Evolutionary conservation across 2,888 invertebrate genomes (phyloP), one percentile per base, ranked within the genome.

Genomic region (Dichetophora obliterata): DNA sequence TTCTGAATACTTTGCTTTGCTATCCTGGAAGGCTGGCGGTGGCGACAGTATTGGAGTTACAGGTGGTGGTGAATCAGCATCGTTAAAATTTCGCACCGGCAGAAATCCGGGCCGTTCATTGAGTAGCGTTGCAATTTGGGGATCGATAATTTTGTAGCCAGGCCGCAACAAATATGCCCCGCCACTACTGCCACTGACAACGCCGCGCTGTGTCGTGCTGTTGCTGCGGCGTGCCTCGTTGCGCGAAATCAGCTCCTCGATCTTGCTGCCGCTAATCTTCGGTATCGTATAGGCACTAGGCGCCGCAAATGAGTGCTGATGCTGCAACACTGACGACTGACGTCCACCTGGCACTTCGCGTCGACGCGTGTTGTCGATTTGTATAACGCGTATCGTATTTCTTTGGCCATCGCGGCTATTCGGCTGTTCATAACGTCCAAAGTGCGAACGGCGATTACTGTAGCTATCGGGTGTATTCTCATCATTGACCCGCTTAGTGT

Each of bases 1-100:
- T 31, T 86, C 87, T 19, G 82, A 82, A 31, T 85, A 84, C 14
- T 66, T 74, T 1, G 65, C 54, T 37, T 74, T 88, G 81, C 89
- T 89, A 81, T 93, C 93, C 85, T 93, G 93, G 85, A 93, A 93
- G 11, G 93, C 93, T 11, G 93, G 93, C 0, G 93, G 93, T 11
- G 93, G 93, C 19, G 93, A 93, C 66, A 93, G 91, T 77, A 93
- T 93, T 8, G 93, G 93, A 0, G 93, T 93, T 16, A 92, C 89
- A n/a, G 92, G 92, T 3, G 93, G 93, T 48, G 92, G 92, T 0
- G 93, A 92, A 70, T 90, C 89, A 81, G 87, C 84, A 75, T 86
- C 89, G 22, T 85, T 82, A 63, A 86, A 82, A 71, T 84, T 86
- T 77, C 87, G 88, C 0, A 90, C 89, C 0, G 90, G 89, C 74